Evolutionary conservation across 2,113 vertebrate genomes (phyloP), one percentile per base, ranked within the genome.

Genomic region (Choloepus hoffmanni): DNA sequence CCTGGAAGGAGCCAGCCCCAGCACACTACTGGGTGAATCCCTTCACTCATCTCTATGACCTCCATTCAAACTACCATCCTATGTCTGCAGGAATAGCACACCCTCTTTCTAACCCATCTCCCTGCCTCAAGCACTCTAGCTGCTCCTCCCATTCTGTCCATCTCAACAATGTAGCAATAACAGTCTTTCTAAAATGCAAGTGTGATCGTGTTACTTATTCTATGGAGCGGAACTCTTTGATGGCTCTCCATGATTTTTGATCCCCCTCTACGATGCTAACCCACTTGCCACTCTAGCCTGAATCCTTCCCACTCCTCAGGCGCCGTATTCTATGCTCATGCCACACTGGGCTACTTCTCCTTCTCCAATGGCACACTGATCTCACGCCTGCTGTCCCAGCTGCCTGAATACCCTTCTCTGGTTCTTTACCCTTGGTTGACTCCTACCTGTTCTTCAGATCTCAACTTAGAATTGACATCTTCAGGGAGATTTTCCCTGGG

Each of bases 281-380:
- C 24, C 30, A 16, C 23, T n/a, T 36, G 16, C 28, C 5, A 67
- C 36, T 43, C 23, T 5, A 2, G 45, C 11, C 85, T 8, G 36
- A 24, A 15, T 77, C 67, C 40, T 55, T 36, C 18, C 1, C 26
- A 40, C 16, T 28, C 36, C 13, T 30, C 19, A 24, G 33, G 65
- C 68, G 55, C 63, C 1, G 58, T 53, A 3, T 4, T 0, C 28
- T 5, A 0, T 0, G 0, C 19, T 58, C 78, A 6, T 1, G 5
- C 33, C 12, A 11, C 33, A 58, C 5, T 1, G 28, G 1, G 0
- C 0, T 7, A 28, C 10, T 28, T 60, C 4, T 30, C 55, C 50
- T 13, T 12, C 33, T 24, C 58, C 40, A 28, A 7, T 15, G 15
- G 12, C 24, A 13, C 73, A 30, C 43, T 48, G 73, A 28, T 5